phyloP scores from a whole-genome alignment of 1,140 invertebrate species.

The Rhyzopertha dominica region DNA sequence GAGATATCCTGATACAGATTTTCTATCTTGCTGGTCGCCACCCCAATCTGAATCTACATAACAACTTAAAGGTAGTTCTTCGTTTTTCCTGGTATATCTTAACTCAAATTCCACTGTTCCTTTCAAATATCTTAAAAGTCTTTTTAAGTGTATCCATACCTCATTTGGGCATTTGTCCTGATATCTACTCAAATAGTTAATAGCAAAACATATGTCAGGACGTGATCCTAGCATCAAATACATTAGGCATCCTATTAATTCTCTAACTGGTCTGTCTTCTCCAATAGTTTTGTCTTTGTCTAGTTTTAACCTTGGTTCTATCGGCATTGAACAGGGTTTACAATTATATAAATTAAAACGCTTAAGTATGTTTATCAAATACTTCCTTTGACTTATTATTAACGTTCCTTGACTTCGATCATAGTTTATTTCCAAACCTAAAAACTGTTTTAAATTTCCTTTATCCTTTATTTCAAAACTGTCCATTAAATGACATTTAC shows the following conservation, averaged over 20 bases:
- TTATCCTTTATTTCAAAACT: constrained; percentile 22
- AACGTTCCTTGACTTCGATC: constrained; percentile 14
- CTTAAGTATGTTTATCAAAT: constrained; percentile 4
- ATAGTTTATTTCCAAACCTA: constrained; percentile 21
- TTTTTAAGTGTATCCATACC: constrained; percentile 20
- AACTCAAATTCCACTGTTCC: constrained; percentile 33
- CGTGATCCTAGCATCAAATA: constrained; percentile 10
- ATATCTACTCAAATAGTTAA: constrained; percentile 11
- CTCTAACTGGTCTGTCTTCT: constrained; percentile 1
- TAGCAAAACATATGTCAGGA: constrained; percentile 6
- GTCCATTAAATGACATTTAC: constrained; percentile 15
- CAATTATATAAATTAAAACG: constrained; percentile 14
- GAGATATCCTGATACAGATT: constrained; percentile 28
- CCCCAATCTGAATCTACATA: constrained; percentile 41
- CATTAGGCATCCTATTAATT: constrained; percentile 10
- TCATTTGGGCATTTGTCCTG: constrained; percentile 6
- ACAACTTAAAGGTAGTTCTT: constrained; percentile 7
- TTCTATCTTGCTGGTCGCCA: constrained; percentile 31
- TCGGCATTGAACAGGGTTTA: constrained; percentile 7
- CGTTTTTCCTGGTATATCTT: constrained; percentile 19
- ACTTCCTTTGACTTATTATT: constrained; percentile 18
- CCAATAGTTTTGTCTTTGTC: background rate
- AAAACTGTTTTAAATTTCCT: constrained; percentile 17
- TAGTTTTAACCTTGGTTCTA: constrained; percentile 13
- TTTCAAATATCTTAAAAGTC: constrained; percentile 44